Percentiles rank a stretch among this genome's conserved stretches.
These are phyloP conservation scores for Dendrolimus punctatus DNA, from an alignment of 1,140 invertebrate genomes.

Conservation along the genomic window DNA sequence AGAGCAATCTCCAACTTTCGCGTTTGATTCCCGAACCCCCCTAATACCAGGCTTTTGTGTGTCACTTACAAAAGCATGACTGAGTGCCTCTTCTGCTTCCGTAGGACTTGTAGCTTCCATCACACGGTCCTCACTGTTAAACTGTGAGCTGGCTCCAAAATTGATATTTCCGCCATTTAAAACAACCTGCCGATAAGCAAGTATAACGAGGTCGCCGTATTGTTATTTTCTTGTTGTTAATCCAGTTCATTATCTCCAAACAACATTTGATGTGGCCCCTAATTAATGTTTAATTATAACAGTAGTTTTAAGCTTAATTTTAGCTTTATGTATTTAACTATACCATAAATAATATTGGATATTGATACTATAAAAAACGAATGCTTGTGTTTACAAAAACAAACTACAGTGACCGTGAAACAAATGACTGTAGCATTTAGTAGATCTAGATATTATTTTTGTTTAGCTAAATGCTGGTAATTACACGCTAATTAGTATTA, in stretches of 20 bases:
- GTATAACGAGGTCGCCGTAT: too few relatives aligned
- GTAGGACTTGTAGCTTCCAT: background rate
- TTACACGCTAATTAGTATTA: too few relatives aligned
- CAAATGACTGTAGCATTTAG: too few relatives aligned
- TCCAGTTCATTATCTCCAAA: too few relatives aligned
- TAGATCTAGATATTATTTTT: too few relatives aligned
- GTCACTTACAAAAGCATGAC: constrained; percentile 60
- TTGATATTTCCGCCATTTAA: background rate
- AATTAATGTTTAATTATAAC: background rate
- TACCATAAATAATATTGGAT: constrained; percentile 7
- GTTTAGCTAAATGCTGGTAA: too few relatives aligned
- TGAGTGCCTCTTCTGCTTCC: constrained; percentile 28
- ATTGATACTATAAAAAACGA: constrained; percentile 9
- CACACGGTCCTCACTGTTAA: background rate
- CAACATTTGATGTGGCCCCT: too few relatives aligned
- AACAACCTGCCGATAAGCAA: too few relatives aligned
- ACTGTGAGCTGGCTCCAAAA: constrained; percentile 1
- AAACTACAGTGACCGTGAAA: too few relatives aligned
- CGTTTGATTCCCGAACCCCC: constrained; percentile 31
- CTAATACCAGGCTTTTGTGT: constrained; percentile 60
- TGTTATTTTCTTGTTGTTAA: too few relatives aligned
- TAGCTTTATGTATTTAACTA: constrained; percentile 14
- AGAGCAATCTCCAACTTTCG: constrained; percentile 23
- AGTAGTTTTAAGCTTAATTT: constrained; percentile 1
- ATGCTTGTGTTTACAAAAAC: constrained; percentile 14